Percentiles rank a stretch among this genome's conserved stretches.
Evolutionary conservation across 2,797 vertebrate species (phyloP).

Genomic region (Catamblyrhynchus diadema): DNA sequence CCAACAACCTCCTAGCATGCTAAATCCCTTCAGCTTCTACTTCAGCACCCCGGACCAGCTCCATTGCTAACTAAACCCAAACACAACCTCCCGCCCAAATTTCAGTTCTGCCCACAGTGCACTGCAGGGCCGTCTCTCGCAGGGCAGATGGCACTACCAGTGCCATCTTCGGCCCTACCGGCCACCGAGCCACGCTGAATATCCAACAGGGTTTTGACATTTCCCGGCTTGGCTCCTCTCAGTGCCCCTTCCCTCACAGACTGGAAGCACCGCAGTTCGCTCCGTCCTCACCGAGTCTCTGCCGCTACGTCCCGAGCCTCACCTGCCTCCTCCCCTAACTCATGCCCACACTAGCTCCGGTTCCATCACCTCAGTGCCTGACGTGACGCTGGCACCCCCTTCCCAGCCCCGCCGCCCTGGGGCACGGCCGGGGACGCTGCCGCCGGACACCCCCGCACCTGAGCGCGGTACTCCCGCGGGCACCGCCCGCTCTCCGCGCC

Average conservation of each 20-base stretch:
- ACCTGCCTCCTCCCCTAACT: not conserved
- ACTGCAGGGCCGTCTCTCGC: rapidly evolving
- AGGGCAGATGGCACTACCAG: too few relatives aligned
- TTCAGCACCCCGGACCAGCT: not conserved
- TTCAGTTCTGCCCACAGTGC: not conserved
- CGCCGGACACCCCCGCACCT: not conserved
- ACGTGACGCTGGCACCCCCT: not conserved
- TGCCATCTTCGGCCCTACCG: not conserved
- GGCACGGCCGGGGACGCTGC: not conserved
- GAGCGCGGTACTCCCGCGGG: not conserved
- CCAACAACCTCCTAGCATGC: not conserved
- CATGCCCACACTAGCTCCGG: not conserved
- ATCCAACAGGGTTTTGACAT: not conserved
- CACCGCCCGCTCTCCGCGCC: not conserved
- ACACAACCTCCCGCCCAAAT: not conserved
- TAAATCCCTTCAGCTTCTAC: not conserved
- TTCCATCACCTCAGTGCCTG: not conserved
- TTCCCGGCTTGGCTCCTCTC: not conserved
- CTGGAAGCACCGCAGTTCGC: not conserved
- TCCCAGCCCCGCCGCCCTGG: not conserved
- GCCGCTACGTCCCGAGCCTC: not conserved
- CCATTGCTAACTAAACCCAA: not conserved
- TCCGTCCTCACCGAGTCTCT: not conserved
- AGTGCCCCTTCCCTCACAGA: not conserved
- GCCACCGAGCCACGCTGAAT: too few relatives aligned